Base-by-base conservation (phyloP, 2,797 vertebrate species). In the Lacerta viridis region DNA sequence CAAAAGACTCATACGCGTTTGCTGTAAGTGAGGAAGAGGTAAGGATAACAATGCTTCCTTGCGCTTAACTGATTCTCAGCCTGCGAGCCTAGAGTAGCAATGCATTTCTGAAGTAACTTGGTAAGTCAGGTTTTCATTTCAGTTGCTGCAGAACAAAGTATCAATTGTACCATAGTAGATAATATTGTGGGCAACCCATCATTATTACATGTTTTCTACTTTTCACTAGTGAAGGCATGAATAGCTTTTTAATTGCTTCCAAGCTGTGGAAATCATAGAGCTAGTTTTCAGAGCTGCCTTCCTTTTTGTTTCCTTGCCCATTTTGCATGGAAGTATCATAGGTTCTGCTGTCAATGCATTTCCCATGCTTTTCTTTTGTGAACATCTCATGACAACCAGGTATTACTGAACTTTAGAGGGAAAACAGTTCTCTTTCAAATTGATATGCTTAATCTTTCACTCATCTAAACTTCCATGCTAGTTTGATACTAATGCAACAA, bases 241-340 rank as follows among this genome's bases (percentile, higher is more conserved):
- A 3, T 17, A 87, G 87, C 72, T 33, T 77, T 66, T 89, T 25
- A 80, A 66, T 89, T 88, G 89, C 4, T 75, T 66, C 79, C 75
- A 7, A 64, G 64, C 55, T 41, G 81, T 74, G 71, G 25, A 43
- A 71, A 13, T 64, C 25, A 55, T 33, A 43, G n/a, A 7, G 75
- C 84, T 79, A 77, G 61, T 59, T 92, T 81, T 41, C 1, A 5
- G 71, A 0, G 1, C 36, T 79, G 83, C 75, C 75, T 50, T 36
- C 61, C 87, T 68, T 43, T 75, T 84, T 90, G 33, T 86, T 87
- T 55, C 50, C 50, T 55, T 55, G 71, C 43, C 20, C 80, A 87
- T 88, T 89, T 64, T 59, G 33, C 46, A 36, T 55, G 69, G 76
- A 55, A 76, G 81, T 11, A 23, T 72, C 84, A 46, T 50, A 83